These are phyloP conservation scores for Apantesis nais DNA, from an alignment of 2,888 invertebrate genomes.

Conservation along the genomic window DNA sequence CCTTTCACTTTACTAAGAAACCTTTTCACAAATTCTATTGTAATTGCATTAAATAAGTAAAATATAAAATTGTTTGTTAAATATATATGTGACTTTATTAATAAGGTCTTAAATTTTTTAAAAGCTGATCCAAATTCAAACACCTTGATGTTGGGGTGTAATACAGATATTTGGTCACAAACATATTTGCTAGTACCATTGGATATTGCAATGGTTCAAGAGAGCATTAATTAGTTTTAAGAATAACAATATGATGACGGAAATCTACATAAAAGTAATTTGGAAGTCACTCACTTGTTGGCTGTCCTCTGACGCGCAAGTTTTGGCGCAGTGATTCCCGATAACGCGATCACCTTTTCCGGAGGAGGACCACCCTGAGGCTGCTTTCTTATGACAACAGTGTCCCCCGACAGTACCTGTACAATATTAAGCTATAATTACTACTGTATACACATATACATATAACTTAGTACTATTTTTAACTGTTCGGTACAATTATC, in stretches of 20 bases:
- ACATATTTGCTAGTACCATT: not conserved
- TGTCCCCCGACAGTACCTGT: constrained; percentile 98
- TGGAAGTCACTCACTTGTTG: constrained; percentile 68
- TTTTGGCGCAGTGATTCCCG: constrained; percentile 96
- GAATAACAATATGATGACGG: constrained; percentile 4
- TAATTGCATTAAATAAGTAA: not conserved
- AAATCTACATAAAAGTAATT: constrained; percentile 18
- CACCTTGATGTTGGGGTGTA: not conserved
- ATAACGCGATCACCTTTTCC: constrained; percentile 95
- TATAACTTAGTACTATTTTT: not conserved
- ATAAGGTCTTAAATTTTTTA: not conserved
- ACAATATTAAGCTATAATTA: constrained; percentile 29
- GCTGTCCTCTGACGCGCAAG: constrained; percentile 83
- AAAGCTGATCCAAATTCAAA: not conserved
- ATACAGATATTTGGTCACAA: not conserved
- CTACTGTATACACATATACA: constrained; percentile 1
- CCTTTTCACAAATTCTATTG: not conserved
- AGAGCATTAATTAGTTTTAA: not conserved
- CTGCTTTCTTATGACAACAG: constrained; percentile 94
- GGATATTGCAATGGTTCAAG: not conserved
- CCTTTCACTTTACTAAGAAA: constrained; percentile 20
- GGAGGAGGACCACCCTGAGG: constrained; percentile 95
- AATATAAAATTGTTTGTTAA: not conserved
- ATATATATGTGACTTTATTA: not conserved
- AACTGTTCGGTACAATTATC: not conserved